phyloP scores from a whole-genome alignment of 1,140 invertebrate species.

The Tetramorium parvispinum region DNA sequence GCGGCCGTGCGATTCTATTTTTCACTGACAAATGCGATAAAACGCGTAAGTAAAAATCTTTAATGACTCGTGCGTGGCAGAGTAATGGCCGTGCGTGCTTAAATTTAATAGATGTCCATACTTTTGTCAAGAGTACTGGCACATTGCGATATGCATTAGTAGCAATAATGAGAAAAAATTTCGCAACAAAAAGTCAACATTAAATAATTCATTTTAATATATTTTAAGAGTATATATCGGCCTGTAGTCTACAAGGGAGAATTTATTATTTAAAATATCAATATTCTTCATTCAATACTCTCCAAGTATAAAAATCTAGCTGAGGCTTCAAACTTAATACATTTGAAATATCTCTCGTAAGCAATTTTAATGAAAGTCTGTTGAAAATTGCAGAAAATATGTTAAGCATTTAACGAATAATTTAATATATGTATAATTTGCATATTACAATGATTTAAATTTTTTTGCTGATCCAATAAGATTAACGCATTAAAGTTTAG shows the following conservation, averaged over 20 bases:
- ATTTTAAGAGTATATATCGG: background rate
- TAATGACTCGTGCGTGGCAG: slow-evolving; percentile 45
- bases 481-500: background rate
- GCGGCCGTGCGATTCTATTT: slow-evolving; percentile 42
- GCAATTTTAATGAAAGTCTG: background rate
- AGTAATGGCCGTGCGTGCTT: slow-evolving; percentile 45
- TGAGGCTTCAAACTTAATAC: background rate
- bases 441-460: background rate
- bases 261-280: background rate
- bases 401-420: background rate
- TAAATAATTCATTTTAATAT: slow-evolving; percentile 10
- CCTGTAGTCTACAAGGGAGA: background rate
- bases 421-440: background rate
- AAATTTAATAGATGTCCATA: slow-evolving; percentile 48
- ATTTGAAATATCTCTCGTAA: background rate
- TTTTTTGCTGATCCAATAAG: background rate
- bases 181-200: background rate
- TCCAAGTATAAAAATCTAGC: background rate
- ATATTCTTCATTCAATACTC: background rate
- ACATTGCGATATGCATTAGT: background rate
- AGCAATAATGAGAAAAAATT: slow-evolving; percentile 5
- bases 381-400: background rate
- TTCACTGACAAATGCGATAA: slow-evolving; percentile 52
- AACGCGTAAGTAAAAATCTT: slow-evolving; percentile 53
- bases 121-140: background rate